Percentiles rank a stretch among this genome's conserved stretches.
Conservation (phyloP, 2,113 vertebrate genomes). For the Balaeniceps rex region DNA sequence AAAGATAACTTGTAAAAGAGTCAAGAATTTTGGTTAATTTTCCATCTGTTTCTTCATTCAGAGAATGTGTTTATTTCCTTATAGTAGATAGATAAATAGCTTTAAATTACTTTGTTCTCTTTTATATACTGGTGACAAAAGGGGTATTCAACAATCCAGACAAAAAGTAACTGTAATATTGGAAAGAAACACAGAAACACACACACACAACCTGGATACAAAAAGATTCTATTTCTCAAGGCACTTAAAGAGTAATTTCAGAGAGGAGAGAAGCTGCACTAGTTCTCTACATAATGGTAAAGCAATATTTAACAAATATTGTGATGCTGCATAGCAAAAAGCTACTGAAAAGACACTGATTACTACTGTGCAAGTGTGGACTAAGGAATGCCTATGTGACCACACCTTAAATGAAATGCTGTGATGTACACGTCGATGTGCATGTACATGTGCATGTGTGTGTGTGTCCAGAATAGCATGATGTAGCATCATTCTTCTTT, state of each 20-base stretch:
- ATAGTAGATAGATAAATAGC: not conserved
- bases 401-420: not conserved
- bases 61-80: not conserved
- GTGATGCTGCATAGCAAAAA: not conserved
- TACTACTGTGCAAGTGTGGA: not conserved
- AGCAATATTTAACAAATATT: not conserved
- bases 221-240: not conserved
- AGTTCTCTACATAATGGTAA: not conserved
- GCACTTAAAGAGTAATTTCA: not conserved
- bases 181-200: not conserved
- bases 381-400: not conserved
- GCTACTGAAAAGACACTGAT: not conserved
- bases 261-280: not conserved
- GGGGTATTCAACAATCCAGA: not conserved
- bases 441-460: not conserved
- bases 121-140: not conserved
- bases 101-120: not conserved
- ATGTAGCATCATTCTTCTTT: rapidly evolving
- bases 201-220: not conserved
- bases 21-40: not conserved
- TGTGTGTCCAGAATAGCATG: not conserved
- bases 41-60: not conserved
- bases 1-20: not conserved
- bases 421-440: too few relatives aligned
- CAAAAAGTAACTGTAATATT: not conserved